Percentiles rank a stretch among this genome's conserved stretches.
Evolutionary conservation across 2,113 vertebrate genomes (phyloP).

Genomic region (Sebastes schlegelii): DNA sequence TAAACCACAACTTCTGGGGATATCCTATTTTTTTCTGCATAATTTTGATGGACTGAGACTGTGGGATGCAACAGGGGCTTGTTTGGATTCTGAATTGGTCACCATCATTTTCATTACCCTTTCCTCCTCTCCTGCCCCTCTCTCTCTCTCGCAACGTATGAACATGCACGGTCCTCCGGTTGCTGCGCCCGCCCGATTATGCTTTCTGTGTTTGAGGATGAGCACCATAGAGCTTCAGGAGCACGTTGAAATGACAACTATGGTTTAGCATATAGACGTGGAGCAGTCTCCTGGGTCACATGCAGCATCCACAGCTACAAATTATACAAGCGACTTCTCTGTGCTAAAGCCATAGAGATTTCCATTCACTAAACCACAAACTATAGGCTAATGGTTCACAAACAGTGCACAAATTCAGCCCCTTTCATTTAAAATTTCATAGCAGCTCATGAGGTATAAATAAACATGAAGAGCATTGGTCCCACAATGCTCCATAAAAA

Average conservation of each 20-base stretch:
- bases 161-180: slow-evolving; percentile 39
- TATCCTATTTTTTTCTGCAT: slow-evolving; percentile 72
- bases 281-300: background rate
- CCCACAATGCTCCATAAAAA: too few relatives aligned
- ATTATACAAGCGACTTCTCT: background rate
- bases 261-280: too few relatives aligned
- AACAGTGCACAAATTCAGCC: too few relatives aligned
- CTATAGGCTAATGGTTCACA: background rate
- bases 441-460: too few relatives aligned
- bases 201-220: background rate
- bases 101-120: slow-evolving; percentile 69
- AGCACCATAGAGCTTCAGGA: background rate
- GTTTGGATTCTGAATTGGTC: slow-evolving; percentile 68
- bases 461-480: too few relatives aligned
- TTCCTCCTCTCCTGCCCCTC: background rate
- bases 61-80: slow-evolving; percentile 48
- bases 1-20: slow-evolving; percentile 75
- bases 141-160: slow-evolving; percentile 2
- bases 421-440: too few relatives aligned
- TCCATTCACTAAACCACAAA: background rate
- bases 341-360: too few relatives aligned
- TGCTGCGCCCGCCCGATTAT: slow-evolving; percentile 39
- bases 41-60: slow-evolving; percentile 68
- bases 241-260: background rate
- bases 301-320: background rate